Evolutionary conservation across 2,113 vertebrate genomes (phyloP).

Genomic region (Abramis brama): DNA sequence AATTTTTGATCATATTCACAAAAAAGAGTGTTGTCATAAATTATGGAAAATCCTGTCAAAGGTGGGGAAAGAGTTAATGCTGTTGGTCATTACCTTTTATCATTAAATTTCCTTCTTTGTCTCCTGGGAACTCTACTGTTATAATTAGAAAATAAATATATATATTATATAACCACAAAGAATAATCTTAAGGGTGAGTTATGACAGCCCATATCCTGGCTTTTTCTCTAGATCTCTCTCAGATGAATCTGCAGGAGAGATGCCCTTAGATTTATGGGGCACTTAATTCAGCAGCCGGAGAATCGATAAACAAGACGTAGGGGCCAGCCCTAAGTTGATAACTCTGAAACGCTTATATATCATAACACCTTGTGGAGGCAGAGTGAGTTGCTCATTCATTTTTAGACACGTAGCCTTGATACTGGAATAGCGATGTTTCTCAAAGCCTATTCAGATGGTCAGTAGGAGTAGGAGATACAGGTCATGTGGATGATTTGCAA

Average conservation of each 20-base stretch:
- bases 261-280: constrained; percentile 68
- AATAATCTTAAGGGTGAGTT: constrained; percentile 52
- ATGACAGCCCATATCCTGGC: constrained; percentile 40
- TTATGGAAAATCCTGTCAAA: too few species aligned
- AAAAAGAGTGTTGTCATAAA: too few species aligned
- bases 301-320: constrained; percentile 71
- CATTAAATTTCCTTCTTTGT: constrained; percentile 53
- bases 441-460: constrained; percentile 33
- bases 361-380: constrained; percentile 53
- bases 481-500: background rate
- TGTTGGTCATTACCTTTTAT: constrained; percentile 47
- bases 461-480: background rate
- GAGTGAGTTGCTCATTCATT: constrained; percentile 46
- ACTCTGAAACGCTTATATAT: constrained; percentile 67
- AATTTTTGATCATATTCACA: too few species aligned
- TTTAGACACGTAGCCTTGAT: constrained; percentile 55
- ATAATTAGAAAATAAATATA: constrained; percentile 67
- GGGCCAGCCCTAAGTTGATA: constrained; percentile 68
- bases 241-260: constrained; percentile 64
- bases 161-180: constrained; percentile 50
- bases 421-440: constrained; percentile 39
- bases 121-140: constrained; percentile 49
- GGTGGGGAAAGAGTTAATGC: background rate
- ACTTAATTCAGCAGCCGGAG: constrained; percentile 66
- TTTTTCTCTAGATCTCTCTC: constrained; percentile 41